Evolutionary conservation across 2,113 vertebrate genomes (phyloP).

Genomic region (Laticauda colubrina): DNA sequence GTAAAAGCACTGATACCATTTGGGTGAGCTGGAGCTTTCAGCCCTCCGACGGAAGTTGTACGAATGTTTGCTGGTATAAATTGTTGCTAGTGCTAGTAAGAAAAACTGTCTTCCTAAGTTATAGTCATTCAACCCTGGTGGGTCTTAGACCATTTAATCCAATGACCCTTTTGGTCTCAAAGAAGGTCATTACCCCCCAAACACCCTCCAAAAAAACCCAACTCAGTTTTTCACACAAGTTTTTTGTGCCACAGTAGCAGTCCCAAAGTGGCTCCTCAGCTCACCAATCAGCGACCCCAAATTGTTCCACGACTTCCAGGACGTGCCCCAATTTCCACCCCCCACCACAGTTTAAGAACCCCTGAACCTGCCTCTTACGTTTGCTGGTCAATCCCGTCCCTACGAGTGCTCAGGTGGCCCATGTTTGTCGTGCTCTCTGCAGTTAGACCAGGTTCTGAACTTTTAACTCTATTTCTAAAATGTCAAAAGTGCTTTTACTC

Average conservation of each 20-base stretch:
- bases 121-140: not conserved
- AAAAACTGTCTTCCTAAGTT: slow-evolving; percentile 31
- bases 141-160: not conserved
- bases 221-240: not conserved
- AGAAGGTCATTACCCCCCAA: not conserved
- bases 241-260: not conserved
- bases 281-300: not conserved
- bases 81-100: slow-evolving; percentile 12
- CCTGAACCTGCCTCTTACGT: not conserved
- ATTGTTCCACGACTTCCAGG: not conserved
- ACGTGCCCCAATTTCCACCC: not conserved
- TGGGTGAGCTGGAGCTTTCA: not conserved
- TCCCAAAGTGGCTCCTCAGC: not conserved
- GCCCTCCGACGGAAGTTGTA: not conserved
- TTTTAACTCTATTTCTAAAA: not conserved
- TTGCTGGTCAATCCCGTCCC: slow-evolving; percentile 10
- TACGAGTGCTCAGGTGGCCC: not conserved
- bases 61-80: not conserved
- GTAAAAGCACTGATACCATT: not conserved
- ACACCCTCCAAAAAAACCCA: too few species aligned
- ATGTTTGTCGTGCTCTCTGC: not conserved
- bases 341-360: not conserved
- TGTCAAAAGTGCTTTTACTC: not conserved
- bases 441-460: not conserved
- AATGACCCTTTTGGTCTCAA: not conserved